Evolutionary conservation across 1,140 invertebrate genomes (phyloP).

Genomic region (Arctopsyche grandis): DNA sequence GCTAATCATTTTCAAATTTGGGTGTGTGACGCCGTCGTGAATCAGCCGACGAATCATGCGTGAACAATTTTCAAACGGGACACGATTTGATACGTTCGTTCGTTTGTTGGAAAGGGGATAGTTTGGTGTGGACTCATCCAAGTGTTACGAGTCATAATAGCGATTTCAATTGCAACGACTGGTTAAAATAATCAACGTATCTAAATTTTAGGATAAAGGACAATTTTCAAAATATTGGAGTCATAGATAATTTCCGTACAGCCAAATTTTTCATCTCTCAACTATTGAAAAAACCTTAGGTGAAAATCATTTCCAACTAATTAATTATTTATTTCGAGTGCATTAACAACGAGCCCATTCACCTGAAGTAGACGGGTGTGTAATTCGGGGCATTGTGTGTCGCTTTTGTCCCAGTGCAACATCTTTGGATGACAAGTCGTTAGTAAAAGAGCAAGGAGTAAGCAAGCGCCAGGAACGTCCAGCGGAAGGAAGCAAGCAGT

Average conservation of each 20-base stretch:
- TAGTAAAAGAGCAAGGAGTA: slow-evolving; percentile 25
- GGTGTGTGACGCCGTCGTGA: slow-evolving; percentile 43
- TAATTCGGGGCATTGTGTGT: background rate
- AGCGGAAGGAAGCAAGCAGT: slow-evolving; percentile 52
- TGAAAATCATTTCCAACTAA: too few species aligned
- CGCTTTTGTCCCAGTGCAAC: background rate
- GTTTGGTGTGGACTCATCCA: background rate
- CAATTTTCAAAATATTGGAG: too few species aligned
- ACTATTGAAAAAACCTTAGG: too few species aligned
- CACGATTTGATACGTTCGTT: slow-evolving; percentile 31
- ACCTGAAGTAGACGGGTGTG: background rate
- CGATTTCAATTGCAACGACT: background rate
- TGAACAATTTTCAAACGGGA: slow-evolving; percentile 51
- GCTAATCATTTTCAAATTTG: slow-evolving; percentile 54
- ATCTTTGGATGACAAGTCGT: slow-evolving; percentile 28
- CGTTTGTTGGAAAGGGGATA: background rate
- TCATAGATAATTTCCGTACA: too few species aligned
- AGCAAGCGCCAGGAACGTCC: slow-evolving; percentile 21
- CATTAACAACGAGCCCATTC: too few species aligned
- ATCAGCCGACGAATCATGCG: slow-evolving; percentile 44
- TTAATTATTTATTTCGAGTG: too few species aligned
- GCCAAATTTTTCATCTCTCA: too few species aligned
- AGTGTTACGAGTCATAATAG: background rate
- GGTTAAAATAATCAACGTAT: too few species aligned
- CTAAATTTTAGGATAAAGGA: too few species aligned